Conservation (phyloP, 2,888 invertebrate species). For the Syrista parreyssii region DNA sequence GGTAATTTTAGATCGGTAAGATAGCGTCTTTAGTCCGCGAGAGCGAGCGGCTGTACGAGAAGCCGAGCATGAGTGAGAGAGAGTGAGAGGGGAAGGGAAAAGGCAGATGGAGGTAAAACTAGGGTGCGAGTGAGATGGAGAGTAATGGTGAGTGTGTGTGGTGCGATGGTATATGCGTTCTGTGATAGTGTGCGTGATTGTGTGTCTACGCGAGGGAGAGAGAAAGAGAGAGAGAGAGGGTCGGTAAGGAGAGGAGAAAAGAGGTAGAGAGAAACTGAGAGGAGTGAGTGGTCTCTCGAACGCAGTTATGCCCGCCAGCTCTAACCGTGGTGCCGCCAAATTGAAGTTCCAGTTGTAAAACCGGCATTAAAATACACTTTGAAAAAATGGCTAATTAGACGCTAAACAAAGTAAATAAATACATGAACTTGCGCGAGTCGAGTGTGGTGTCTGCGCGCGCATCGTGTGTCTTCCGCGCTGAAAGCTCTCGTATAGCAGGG, state of each 20-base stretch:
- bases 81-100: constrained; percentile 12
- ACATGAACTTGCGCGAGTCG: too few species aligned
- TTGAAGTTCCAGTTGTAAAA: background rate
- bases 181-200: constrained; percentile 20
- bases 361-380: too few species aligned
- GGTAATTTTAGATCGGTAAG: constrained; percentile 64
- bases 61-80: background rate
- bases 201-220: constrained; percentile 13
- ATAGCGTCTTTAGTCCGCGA: constrained; percentile 51
- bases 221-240: constrained; percentile 5
- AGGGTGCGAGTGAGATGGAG: constrained; percentile 22
- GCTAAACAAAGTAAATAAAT: too few species aligned
- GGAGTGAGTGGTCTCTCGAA: constrained; percentile 17
- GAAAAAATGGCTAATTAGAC: too few species aligned
- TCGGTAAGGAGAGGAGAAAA: constrained; percentile 15
- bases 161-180: constrained; percentile 15
- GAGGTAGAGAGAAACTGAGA: constrained; percentile 28
- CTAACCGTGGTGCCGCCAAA: constrained; percentile 45
- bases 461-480: too few species aligned
- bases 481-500: too few species aligned
- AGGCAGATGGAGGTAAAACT: constrained; percentile 1
- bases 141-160: constrained; percentile 26
- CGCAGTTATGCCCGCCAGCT: constrained; percentile 61
- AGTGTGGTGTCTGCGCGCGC: too few species aligned
- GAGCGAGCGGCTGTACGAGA: constrained; percentile 18